Evolutionary conservation across 2,797 vertebrate species (phyloP).

Genomic region (Cottoperca gobio): DNA sequence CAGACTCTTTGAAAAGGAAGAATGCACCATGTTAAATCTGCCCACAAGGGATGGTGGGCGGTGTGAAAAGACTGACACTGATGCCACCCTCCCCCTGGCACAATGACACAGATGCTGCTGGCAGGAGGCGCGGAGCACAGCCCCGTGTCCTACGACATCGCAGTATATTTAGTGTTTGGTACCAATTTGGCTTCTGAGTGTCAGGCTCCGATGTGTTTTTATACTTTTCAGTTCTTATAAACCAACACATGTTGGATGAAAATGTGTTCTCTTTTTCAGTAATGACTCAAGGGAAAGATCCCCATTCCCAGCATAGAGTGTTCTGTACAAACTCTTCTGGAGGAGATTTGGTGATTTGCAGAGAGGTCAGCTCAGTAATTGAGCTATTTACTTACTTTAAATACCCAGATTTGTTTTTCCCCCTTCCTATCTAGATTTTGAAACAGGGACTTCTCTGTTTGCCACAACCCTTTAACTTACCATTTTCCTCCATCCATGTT

Average conservation of each 20-base stretch:
- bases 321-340: neutral
- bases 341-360: slow-evolving; percentile 4
- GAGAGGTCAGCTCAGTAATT: neutral
- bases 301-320: neutral
- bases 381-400: slow-evolving; percentile 1
- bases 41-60: slow-evolving; percentile 52
- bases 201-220: slow-evolving; percentile 7
- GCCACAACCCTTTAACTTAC: neutral
- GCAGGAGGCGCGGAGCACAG: slow-evolving; percentile 30
- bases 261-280: slow-evolving; percentile 20
- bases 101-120: slow-evolving; percentile 61
- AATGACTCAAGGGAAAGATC: neutral
- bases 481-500: neutral
- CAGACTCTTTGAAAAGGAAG: slow-evolving; percentile 64
- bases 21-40: slow-evolving; percentile 73
- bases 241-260: neutral
- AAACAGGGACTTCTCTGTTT: neutral
- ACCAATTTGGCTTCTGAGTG: slow-evolving; percentile 12
- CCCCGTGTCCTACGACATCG: slow-evolving; percentile 43
- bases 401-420: neutral
- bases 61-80: slow-evolving; percentile 67
- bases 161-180: slow-evolving; percentile 26
- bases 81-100: slow-evolving; percentile 70
- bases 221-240: slow-evolving; percentile 21
- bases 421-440: neutral